phyloP scores from a whole-genome alignment of 2,888 invertebrate genomes.

The Chymomyza amoena region DNA sequence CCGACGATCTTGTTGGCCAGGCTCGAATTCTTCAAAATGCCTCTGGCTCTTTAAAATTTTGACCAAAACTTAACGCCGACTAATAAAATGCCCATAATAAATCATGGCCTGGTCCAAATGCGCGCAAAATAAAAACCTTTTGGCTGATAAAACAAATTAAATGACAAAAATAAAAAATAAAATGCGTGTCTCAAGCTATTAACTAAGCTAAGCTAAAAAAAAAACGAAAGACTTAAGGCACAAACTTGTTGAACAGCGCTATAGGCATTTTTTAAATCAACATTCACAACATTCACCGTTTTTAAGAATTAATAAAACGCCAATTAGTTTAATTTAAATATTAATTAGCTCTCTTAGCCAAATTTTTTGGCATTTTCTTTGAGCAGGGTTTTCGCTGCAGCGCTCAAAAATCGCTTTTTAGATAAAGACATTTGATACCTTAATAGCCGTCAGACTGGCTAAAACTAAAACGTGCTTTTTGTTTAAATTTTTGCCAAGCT shows the following conservation, averaged over 20 bases:
- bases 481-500: not conserved
- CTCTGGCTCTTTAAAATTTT: conserved; percentile 8
- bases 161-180: not conserved
- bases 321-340: conserved; percentile 34
- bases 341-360: not conserved
- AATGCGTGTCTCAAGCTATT: not conserved
- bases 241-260: conserved; percentile 43
- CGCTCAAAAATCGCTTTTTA: not conserved
- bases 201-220: not conserved
- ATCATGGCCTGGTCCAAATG: conserved; percentile 21
- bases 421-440: not conserved
- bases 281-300: conserved; percentile 23
- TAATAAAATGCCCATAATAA: conserved; percentile 52
- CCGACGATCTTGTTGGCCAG: not conserved
- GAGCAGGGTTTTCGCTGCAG: not conserved
- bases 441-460: not conserved
- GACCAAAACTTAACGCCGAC: conserved; percentile 30
- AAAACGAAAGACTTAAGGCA: conserved; percentile 48
- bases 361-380: not conserved
- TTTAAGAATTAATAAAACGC: conserved; percentile 47
- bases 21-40: not conserved
- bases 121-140: not conserved
- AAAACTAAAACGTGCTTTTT: not conserved
- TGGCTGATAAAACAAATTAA: not conserved
- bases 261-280: not conserved